These are phyloP conservation scores for Baronia brevicornis DNA, from an alignment of 2,888 invertebrate species.

Conservation along the genomic window DNA sequence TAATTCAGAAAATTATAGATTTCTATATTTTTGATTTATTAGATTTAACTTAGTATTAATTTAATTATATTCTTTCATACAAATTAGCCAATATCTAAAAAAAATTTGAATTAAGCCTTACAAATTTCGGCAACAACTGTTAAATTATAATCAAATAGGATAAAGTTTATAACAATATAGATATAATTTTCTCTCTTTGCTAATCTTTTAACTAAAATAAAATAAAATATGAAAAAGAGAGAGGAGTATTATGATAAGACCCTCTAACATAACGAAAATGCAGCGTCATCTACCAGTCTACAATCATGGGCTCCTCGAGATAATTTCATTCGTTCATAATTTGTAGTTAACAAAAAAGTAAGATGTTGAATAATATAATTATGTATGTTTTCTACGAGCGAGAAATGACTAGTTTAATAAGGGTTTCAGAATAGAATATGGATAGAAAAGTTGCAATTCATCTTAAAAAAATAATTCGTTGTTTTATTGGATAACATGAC, in stretches of 20 bases:
- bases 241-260: conserved; percentile 19
- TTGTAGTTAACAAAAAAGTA: conserved; percentile 61
- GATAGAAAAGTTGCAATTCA: conserved; percentile 36
- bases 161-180: background rate
- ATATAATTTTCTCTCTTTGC: too few relatives aligned
- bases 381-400: conserved; percentile 61
- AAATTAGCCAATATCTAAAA: too few relatives aligned
- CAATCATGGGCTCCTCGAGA: conserved; percentile 66
- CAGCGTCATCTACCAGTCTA: conserved; percentile 50
- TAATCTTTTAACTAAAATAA: too few relatives aligned
- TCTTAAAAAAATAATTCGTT: conserved; percentile 26
- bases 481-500: background rate
- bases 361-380: conserved; percentile 65
- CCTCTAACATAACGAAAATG: conserved; percentile 31
- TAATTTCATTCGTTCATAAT: conserved; percentile 67
- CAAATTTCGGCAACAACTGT: background rate
- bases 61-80: too few relatives aligned
- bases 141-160: background rate
- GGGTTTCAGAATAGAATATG: conserved; percentile 26
- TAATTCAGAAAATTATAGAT: too few relatives aligned
- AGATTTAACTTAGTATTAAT: too few relatives aligned
- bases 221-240: background rate
- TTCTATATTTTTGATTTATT: too few relatives aligned
- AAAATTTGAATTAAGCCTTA: too few relatives aligned
- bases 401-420: conserved; percentile 69